Percentiles rank a stretch among this genome's conserved stretches.
Evolutionary conservation across 2,888 invertebrate species (phyloP).

Genomic region (Dione vanillae): DNA sequence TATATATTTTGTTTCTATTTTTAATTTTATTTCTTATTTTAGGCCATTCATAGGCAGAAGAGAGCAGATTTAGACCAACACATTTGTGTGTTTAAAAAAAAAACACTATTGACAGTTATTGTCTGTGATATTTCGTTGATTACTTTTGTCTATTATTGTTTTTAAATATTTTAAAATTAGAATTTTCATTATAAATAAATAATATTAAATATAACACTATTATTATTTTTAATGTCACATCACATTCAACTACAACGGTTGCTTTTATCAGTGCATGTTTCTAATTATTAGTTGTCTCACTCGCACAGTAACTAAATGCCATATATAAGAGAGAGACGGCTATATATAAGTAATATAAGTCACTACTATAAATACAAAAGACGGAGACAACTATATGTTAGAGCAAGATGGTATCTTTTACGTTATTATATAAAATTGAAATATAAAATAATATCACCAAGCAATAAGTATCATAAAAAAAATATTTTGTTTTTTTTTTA

Average conservation of each 20-base stretch:
- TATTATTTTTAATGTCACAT: constrained; percentile 17
- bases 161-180: neutral
- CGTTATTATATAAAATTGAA: neutral
- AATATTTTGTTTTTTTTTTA: no score
- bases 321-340: constrained; percentile 13
- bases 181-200: constrained; percentile 1
- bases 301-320: neutral
- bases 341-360: constrained; percentile 6
- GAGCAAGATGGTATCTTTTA: neutral
- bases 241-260: constrained; percentile 25
- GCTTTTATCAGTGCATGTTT: constrained; percentile 10
- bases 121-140: constrained; percentile 37
- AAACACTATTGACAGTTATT: constrained; percentile 35
- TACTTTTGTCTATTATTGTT: neutral
- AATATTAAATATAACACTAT: neutral
- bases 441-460: constrained; percentile 1
- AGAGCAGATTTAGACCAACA: neutral
- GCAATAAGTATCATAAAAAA: neutral
- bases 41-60: constrained; percentile 11
- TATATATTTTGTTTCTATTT: neutral
- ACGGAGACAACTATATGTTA: constrained; percentile 7
- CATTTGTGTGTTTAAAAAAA: constrained; percentile 1
- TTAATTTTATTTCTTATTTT: neutral
- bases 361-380: constrained; percentile 10
- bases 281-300: neutral